Base-by-base conservation (phyloP, 2,888 invertebrate species). In the Diplolepis rosae region DNA sequence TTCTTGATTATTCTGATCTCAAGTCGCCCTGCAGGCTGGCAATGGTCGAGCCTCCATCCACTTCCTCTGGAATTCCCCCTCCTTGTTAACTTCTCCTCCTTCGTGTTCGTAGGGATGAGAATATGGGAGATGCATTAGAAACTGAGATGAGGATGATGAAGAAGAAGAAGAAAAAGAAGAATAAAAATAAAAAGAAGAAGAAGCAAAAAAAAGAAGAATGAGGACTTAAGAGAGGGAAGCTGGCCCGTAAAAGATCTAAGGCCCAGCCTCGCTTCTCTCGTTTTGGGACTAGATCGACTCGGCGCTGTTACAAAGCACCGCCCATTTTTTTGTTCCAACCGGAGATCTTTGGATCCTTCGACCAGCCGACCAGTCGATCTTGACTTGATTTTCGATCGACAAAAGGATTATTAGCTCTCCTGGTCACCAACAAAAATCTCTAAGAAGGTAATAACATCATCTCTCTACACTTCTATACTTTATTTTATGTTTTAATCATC, bases 261-360 rank as follows among this genome's bases (percentile, higher is more conserved):
- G 83, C 83, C 83, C 85, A 80, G 76, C 85, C 85, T 85, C 80
- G 82, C 71, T 80, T 69, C 72, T 72, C 75, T 75, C 76, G 74
- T 79, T 77, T 70, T 65, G 74, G 76, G 76, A 75, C 79, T 81
- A 80, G 80, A 83, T 81, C 79, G 75, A 73, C 68, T 73, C 79
- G 80, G 76, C 79, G 79, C 78, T 84, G 81, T 82, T 86, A 83
- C 85, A 86, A 86, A 78, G 87, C 86, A 82, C 88, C 88, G 88
- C 88, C 88, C 88, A 88, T 88, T 87, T 88, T 87, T 88, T 88
- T 85, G 83, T 83, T 83, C 82, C 80, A 39, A 30, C 27, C 22
- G 39, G 45, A 66, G 48, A 48, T 18, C 39, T 45, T 28, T 48
- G 30, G 48, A 66, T 30, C 65, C 42, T 45, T 65, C 39, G 35